These are phyloP conservation scores for fruit fly (Drosophila melanogaster) DNA, from an alignment of 1,140 invertebrate species.

Conservation along the genomic window Release_6_plus_ISO1_MT NT_033779.5:3080501-3081000, in stretches of 20 bases:
- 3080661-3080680: constrained; percentile 65
- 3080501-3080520: background rate
- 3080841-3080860: constrained; percentile 8
- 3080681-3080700: constrained; percentile 54
- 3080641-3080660: constrained; percentile 60
- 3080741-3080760: constrained; percentile 43
- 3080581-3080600: constrained; percentile 50
- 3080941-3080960: no score
- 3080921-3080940: background rate
- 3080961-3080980: no score
- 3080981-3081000: constrained; percentile 30
- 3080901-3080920: no score
- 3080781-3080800: constrained; percentile 54
- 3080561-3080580: constrained; percentile 65
- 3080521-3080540: constrained; percentile 9
- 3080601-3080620: background rate
- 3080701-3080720: constrained; percentile 29
- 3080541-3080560: constrained; percentile 35
- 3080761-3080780: constrained; percentile 38
- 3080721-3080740: constrained; percentile 47
- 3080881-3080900: background rate
- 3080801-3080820: constrained; percentile 23
- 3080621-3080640: background rate
- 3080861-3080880: background rate
- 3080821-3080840: constrained; percentile 19